Base-by-base conservation (phyloP, 1,140 invertebrate genomes). In the Tachypleus tridentatus region DNA sequence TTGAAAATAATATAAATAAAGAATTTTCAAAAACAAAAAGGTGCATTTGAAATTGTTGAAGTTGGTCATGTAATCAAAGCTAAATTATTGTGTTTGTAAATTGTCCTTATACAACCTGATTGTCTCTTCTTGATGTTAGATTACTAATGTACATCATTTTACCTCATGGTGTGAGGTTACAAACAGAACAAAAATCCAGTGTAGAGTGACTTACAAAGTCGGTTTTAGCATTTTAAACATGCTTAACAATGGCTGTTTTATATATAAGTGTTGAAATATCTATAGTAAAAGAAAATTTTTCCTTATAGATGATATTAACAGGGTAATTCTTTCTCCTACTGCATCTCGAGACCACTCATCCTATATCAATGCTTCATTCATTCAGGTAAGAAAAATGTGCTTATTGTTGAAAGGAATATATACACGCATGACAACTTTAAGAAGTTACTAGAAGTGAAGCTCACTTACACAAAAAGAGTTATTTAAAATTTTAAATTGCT, bases 361-460 rank as follows among this genome's bases (percentile, higher is more conserved):
- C 3, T 98, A 97, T 74, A 97, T 97, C 70, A 97, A 98, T 78
- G 94, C 94, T 3, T 95, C 92, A 3, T 97, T 95, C 76, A 92
- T 98, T 70, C 93, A 97, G 80, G 92, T 83, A 76, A 76, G 73
- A 70, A 29, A 9, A 29, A 6, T 9, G 9, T 57, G 54, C 10
- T 9, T 10, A 11, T 63, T 11, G 10, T 11, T 8, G 47, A 8
- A 9, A 62, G 1, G 53, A 10, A 10, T 57, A 56, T 9, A 51
- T 11, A 10, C 29, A 29, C 29, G 2, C 29, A 29, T 29, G 29
- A 29, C 29, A 29, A 29, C 29, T 29, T 29, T 29, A 29, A 29
- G 29, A 29, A 29, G 29, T 29, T 29, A 29, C 29, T 29, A 29
- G 29, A 29, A 29, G 29, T 29, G 29, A 29, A 29, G 29, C 29